Conservation (phyloP, 2,888 invertebrate genomes). For the Rhorus exstirpatorius region DNA sequence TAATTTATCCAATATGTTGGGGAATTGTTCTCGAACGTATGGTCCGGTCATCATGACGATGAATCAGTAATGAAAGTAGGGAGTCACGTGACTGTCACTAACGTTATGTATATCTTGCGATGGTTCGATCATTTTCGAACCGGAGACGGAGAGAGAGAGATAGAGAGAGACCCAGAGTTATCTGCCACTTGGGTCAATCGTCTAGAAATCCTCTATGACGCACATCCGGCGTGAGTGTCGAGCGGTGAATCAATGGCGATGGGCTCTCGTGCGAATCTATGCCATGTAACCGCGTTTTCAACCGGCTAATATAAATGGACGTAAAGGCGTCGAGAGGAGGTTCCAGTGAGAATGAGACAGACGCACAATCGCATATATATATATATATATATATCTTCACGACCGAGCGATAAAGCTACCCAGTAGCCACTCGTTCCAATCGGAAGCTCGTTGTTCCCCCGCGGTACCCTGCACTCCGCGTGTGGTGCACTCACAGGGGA, state of each 20-base stretch:
- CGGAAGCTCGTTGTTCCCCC: conserved; percentile 82
- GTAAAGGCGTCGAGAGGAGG: conserved; percentile 66
- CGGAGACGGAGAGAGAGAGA: not conserved
- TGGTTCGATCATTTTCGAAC: conserved; percentile 36
- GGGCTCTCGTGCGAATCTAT: conserved; percentile 78
- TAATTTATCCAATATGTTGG: no score
- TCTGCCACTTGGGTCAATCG: conserved; percentile 81
- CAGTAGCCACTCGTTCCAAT: conserved; percentile 79
- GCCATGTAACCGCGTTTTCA: conserved; percentile 63
- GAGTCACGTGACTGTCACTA: conserved; percentile 50
- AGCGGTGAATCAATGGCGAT: conserved; percentile 80
- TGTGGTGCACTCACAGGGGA: conserved; percentile 12
- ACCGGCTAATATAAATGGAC: conserved; percentile 70
- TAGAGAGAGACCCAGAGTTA: conserved; percentile 18
- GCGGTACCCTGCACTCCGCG: conserved; percentile 45
- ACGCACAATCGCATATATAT: conserved; percentile 53
- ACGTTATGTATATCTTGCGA: conserved; percentile 22
- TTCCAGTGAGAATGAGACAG: conserved; percentile 63
- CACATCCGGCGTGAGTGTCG: conserved; percentile 80
- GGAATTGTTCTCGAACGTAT: no score
- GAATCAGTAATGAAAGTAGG: conserved; percentile 29
- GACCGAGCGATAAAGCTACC: conserved; percentile 39
- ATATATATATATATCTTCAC: conserved; percentile 55
- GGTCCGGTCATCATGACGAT: conserved; percentile 10
- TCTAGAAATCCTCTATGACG: conserved; percentile 85